Evolutionary conservation across 2,113 vertebrate species (phyloP).

Genomic region (Phalacrocorax pelagicus): DNA sequence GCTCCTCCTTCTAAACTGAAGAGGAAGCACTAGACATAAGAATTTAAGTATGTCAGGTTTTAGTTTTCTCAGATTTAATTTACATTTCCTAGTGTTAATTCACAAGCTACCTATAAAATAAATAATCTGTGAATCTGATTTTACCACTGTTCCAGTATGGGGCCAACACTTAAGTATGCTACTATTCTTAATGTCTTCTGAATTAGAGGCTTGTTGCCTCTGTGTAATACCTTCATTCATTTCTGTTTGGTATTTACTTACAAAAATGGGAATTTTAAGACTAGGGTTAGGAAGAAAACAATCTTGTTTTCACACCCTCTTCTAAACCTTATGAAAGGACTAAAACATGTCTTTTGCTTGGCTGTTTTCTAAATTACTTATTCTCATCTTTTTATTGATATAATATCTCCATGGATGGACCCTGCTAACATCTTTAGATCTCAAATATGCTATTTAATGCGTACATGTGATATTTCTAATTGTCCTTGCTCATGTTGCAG

Average conservation of each 20-base stretch:
- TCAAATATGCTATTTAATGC: not conserved
- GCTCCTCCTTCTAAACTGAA: not conserved
- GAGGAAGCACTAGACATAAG: not conserved
- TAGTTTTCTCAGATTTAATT: not conserved
- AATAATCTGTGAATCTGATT: not conserved
- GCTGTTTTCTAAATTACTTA: not conserved
- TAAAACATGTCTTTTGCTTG: not conserved
- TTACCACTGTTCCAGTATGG: not conserved
- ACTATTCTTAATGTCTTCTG: not conserved
- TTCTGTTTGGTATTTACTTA: not conserved
- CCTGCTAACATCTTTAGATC: not conserved
- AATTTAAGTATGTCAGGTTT: not conserved
- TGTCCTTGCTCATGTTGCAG: not conserved
- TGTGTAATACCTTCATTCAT: not conserved
- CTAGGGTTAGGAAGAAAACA: not conserved
- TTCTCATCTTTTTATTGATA: not conserved
- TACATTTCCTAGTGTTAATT: not conserved
- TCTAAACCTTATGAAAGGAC: not conserved
- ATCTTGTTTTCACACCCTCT: not conserved
- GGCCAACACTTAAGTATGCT: not conserved
- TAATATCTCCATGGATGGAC: not conserved
- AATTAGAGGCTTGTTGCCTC: not conserved
- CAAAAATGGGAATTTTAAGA: not conserved
- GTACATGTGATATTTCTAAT: not conserved
- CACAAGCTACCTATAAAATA: not conserved